Percentiles rank a stretch among this genome's conserved stretches.
phyloP scores from a whole-genome alignment of 37 sponge, comb jelly and placozoan species.

The Theonella swinhoei region DNA sequence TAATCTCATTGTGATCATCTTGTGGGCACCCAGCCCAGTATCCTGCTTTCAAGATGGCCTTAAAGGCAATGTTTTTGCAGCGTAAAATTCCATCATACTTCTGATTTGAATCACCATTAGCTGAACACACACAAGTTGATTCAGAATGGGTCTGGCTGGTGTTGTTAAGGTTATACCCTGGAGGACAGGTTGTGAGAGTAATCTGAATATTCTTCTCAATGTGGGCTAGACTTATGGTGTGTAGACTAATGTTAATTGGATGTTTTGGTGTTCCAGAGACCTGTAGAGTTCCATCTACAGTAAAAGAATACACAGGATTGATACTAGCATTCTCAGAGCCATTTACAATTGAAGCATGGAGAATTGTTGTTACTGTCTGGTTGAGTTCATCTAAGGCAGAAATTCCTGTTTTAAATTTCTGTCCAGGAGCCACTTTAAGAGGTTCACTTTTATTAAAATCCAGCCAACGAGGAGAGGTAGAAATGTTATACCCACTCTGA shows the following conservation, averaged over 20 bases:
- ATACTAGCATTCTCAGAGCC: too few relatives aligned
- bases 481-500: neutral
- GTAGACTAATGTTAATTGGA: neutral
- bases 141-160: neutral
- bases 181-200: conserved; percentile 21
- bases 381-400: conserved; percentile 18
- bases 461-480: neutral
- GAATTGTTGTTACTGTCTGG: neutral
- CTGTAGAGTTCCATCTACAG: neutral
- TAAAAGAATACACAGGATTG: too few relatives aligned
- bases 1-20: neutral
- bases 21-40: conserved; percentile 65
- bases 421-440: neutral
- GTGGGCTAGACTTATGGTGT: neutral
- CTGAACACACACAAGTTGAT: conserved; percentile 39
- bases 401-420: neutral
- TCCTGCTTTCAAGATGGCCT: conserved; percentile 23
- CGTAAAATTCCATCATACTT: conserved; percentile 10
- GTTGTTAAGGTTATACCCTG: conserved; percentile 19
- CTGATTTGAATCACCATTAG: neutral
- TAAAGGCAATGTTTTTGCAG: neutral
- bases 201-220: neutral
- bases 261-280: neutral
- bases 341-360: neutral
- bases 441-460: neutral